phyloP scores from a whole-genome alignment of 37 sponge, comb jelly and placozoan species.

The Crambe crambe region DNA sequence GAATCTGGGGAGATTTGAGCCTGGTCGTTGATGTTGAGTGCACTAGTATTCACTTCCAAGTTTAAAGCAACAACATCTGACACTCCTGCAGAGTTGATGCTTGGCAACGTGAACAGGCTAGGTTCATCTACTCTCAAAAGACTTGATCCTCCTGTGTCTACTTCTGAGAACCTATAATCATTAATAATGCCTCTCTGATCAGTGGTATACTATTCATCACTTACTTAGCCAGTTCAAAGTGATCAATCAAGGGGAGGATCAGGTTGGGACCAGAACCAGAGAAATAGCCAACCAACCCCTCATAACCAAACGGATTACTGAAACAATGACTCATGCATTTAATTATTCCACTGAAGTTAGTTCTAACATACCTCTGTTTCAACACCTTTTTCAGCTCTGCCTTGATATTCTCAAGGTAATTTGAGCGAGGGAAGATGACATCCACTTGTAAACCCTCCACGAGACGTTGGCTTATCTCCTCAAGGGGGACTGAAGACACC shows the following conservation, averaged over 20 bases:
- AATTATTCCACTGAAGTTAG: background rate
- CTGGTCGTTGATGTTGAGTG: background rate
- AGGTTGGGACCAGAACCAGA: background rate
- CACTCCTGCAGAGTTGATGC: background rate
- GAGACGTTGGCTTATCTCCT: constrained; percentile 7
- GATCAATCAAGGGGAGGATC: background rate
- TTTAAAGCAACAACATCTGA: background rate
- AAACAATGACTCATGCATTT: background rate
- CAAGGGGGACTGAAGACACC: constrained; percentile 9
- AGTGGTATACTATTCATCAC: background rate
- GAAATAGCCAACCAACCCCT: constrained; percentile 14
- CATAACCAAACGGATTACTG: constrained; percentile 17
- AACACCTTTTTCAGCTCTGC: constrained; percentile 48
- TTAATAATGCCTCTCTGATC: too few species aligned
- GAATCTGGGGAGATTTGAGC: background rate
- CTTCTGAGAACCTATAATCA: background rate
- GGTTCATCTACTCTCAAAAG: too few species aligned
- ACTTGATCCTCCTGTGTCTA: too few species aligned
- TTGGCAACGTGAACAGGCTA: too few species aligned
- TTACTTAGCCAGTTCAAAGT: background rate
- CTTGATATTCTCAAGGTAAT: constrained; percentile 26
- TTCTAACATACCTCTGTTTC: constrained; percentile 44
- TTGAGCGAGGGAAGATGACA: constrained; percentile 9
- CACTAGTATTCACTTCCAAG: constrained; percentile 17
- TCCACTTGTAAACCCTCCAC: constrained; percentile 20